phyloP scores from a whole-genome alignment of 2,113 vertebrate species.

The Pontoporia blainvillei region DNA sequence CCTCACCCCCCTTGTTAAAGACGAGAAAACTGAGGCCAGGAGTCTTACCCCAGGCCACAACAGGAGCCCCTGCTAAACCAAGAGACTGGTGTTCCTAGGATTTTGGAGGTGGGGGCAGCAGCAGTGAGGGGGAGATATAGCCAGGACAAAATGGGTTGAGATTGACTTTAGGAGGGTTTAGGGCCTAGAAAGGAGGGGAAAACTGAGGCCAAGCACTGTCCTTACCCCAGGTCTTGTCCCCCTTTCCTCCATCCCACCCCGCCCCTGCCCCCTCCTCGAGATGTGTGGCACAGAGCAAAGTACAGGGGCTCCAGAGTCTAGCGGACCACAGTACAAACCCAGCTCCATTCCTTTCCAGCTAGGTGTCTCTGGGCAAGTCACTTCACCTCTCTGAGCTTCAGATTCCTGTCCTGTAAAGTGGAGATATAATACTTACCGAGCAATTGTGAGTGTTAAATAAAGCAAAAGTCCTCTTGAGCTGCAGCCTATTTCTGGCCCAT shows the following conservation, averaged over 20 bases:
- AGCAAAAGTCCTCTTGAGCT: not conserved
- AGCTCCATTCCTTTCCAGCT: not conserved
- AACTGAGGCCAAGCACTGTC: not conserved
- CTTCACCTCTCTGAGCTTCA: not conserved
- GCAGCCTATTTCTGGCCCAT: not conserved
- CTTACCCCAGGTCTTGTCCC: not conserved
- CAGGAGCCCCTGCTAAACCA: not conserved
- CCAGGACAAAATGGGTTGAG: not conserved
- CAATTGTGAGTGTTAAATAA: not conserved
- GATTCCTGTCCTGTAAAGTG: not conserved
- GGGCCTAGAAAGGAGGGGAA: too few relatives aligned
- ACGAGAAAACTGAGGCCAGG: not conserved
- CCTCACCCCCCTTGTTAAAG: not conserved
- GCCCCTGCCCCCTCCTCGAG: not conserved
- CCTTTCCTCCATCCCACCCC: not conserved
- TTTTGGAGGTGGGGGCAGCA: not conserved
- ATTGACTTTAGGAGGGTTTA: not conserved
- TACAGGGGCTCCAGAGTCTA: not conserved
- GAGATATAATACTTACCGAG: not conserved
- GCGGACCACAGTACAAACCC: not conserved
- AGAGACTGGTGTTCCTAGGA: not conserved
- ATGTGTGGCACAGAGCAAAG: not conserved
- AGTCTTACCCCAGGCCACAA: not conserved
- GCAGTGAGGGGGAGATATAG: not conserved
- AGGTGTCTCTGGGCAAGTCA: not conserved